Evolutionary conservation across 2,797 vertebrate genomes (phyloP).

Genomic region (Sebastes miniatus): DNA sequence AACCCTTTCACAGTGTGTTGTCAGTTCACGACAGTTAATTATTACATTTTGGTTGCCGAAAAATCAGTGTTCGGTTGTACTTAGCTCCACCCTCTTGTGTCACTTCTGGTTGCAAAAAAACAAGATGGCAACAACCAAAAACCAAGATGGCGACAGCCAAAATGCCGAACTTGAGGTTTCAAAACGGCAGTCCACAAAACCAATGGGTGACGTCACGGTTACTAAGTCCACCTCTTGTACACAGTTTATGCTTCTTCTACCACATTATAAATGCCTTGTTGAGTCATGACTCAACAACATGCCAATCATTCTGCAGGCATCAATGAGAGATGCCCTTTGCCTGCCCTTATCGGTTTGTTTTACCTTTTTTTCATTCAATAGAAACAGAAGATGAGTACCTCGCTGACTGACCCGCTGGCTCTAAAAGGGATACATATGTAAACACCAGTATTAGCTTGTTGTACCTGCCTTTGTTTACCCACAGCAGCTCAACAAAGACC

Average conservation of each 20-base stretch:
- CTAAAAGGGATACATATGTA: neutral
- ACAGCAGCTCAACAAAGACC: neutral
- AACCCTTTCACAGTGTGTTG: too few relatives aligned
- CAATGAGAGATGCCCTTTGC: neutral
- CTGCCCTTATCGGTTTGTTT: neutral
- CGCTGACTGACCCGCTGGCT: neutral
- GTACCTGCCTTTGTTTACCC: neutral
- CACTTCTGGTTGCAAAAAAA: too few relatives aligned
- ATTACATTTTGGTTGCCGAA: too few relatives aligned
- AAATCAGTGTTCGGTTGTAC: fast-evolving
- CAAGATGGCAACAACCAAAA: too few relatives aligned
- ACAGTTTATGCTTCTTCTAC: neutral
- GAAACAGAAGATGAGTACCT: neutral
- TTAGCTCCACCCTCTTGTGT: too few relatives aligned
- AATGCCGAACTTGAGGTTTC: neutral
- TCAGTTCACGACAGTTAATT: too few relatives aligned
- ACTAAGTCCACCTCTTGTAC: neutral
- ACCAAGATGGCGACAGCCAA: neutral
- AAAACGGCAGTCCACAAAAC: neutral
- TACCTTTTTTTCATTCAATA: neutral
- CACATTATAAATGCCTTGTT: neutral
- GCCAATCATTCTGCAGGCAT: neutral
- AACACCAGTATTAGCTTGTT: neutral
- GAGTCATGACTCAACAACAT: neutral
- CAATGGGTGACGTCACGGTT: neutral